Conservation (phyloP, 2,888 invertebrate genomes). For the Urechis unicinctus region DNA sequence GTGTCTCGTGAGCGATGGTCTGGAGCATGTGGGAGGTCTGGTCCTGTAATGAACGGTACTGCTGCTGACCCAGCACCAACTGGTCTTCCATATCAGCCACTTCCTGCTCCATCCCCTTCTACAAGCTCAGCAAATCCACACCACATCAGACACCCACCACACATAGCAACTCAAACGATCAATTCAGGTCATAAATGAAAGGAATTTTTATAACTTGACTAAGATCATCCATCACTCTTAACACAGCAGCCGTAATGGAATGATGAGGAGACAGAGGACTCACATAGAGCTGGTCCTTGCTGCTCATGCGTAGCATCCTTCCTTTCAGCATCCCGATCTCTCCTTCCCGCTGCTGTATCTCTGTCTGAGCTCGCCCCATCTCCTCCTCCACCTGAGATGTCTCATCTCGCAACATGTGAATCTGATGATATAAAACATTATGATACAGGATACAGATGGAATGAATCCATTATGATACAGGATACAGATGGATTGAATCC, state of each 20-base stretch:
- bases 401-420: slow-evolving; percentile 37
- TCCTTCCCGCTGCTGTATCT: slow-evolving; percentile 28
- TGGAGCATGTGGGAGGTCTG: slow-evolving; percentile 38
- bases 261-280: slow-evolving; percentile 16
- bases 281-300: slow-evolving; percentile 34
- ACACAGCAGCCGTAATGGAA: no score
- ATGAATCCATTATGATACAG: no score
- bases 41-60: slow-evolving; percentile 34
- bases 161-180: neutral
- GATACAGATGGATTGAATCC: no score
- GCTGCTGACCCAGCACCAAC: slow-evolving; percentile 32
- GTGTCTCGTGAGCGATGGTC: slow-evolving; percentile 38
- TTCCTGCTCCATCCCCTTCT: slow-evolving; percentile 32
- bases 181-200: neutral
- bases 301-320: slow-evolving; percentile 29
- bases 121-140: slow-evolving; percentile 5
- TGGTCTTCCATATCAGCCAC: slow-evolving; percentile 40
- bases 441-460: no score
- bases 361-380: slow-evolving; percentile 29
- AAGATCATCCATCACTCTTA: no score
- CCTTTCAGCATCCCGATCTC: slow-evolving; percentile 31
- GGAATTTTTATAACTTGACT: no score
- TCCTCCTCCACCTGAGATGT: slow-evolving; percentile 40
- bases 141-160: neutral
- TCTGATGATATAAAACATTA: slow-evolving; percentile 20